Conservation (phyloP, 2,797 vertebrate species). For the Rhabdophis nuchalis region DNA sequence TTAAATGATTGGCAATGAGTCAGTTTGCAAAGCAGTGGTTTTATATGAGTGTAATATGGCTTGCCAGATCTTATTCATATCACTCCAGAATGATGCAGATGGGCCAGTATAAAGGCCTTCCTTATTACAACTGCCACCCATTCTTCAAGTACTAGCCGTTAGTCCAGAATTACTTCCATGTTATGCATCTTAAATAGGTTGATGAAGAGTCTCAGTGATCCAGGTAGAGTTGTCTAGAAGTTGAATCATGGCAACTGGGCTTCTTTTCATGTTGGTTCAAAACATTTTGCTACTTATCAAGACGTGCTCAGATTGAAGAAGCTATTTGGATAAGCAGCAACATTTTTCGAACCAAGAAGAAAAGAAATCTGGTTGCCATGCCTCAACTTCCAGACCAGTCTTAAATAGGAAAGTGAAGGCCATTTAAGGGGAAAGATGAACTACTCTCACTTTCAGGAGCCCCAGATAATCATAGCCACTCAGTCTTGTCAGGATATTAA, state of each 20-base stretch:
- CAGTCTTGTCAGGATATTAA: background rate
- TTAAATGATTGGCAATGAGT: background rate
- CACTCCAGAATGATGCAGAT: background rate
- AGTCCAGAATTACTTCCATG: background rate
- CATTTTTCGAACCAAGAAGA: too few species aligned
- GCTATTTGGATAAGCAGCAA: too few species aligned
- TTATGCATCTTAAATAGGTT: background rate
- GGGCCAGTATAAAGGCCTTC: background rate
- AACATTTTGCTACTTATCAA: too few species aligned
- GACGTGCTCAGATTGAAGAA: too few species aligned
- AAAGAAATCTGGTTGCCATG: too few species aligned
- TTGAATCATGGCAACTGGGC: too few species aligned
- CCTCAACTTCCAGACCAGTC: background rate
- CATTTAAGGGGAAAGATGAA: background rate
- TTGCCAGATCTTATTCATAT: background rate
- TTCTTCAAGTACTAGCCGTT: background rate
- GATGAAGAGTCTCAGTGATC: too few species aligned
- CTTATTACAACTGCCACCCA: background rate
- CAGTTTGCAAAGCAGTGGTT: background rate
- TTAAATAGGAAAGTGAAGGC: background rate
- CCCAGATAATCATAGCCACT: background rate
- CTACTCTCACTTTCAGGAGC: background rate
- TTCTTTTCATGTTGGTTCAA: too few species aligned
- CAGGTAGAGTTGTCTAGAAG: too few species aligned
- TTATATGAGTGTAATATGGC: background rate